Conservation (phyloP, 2,113 vertebrate species). For the Mohoua ochrocephala region DNA sequence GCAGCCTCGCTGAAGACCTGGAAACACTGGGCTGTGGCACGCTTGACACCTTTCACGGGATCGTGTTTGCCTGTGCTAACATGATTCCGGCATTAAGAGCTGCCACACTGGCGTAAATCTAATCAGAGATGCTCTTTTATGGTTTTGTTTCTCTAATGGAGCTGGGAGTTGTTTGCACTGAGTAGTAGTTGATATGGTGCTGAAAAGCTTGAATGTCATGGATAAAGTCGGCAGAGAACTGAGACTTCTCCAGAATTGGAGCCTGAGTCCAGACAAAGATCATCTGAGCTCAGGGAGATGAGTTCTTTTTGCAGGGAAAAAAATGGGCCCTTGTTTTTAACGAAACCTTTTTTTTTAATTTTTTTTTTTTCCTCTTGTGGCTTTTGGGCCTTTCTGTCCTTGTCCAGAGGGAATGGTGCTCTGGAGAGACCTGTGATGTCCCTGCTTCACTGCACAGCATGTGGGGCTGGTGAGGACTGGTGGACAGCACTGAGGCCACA, state of each 20-base stretch:
- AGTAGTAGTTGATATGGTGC: neutral
- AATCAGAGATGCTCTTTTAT: neutral
- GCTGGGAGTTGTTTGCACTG: neutral
- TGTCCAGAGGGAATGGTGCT: neutral
- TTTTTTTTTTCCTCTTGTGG: too few relatives aligned
- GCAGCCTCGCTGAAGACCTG: neutral
- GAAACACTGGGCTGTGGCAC: neutral
- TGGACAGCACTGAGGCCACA: neutral
- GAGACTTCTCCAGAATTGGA: neutral
- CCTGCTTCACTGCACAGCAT: neutral
- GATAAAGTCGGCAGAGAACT: neutral
- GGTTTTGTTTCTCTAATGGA: neutral
- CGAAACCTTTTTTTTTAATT: neutral
- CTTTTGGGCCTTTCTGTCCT: neutral
- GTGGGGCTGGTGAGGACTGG: neutral
- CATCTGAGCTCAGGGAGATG: neutral
- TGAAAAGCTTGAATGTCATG: neutral
- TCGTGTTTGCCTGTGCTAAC: neutral
- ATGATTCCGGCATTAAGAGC: neutral
- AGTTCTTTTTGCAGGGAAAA: neutral
- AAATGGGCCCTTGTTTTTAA: neutral
- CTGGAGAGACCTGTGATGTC: rapidly evolving
- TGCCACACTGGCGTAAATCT: neutral
- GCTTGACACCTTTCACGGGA: neutral
- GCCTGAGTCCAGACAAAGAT: neutral